Conservation (phyloP, 2,797 vertebrate genomes). For the Channa striata region DNA sequence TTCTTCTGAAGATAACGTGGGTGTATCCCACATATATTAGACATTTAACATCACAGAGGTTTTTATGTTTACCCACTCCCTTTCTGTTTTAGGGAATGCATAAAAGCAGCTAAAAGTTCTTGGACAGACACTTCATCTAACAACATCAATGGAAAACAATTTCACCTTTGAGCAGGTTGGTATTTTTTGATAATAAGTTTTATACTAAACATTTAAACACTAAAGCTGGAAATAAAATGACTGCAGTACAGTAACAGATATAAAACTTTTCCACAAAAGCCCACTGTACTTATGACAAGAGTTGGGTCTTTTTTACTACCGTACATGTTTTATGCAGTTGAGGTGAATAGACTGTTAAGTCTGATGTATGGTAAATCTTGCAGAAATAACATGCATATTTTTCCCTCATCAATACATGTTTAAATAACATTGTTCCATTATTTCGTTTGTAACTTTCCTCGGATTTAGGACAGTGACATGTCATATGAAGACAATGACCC, state of each 20-base stretch:
- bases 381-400: too few relatives aligned
- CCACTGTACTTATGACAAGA: too few relatives aligned
- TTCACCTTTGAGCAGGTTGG: slow-evolving; percentile 77
- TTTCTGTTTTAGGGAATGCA: slow-evolving; percentile 65
- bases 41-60: too few relatives aligned
- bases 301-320: too few relatives aligned
- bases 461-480: slow-evolving; percentile 78
- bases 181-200: slow-evolving; percentile 1
- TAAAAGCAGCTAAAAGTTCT: slow-evolving; percentile 58
- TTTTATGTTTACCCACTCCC: not conserved
- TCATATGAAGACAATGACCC: slow-evolving; percentile 80
- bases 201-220: not conserved
- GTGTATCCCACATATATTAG: too few relatives aligned
- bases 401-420: not conserved
- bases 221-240: not conserved
- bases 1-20: too few relatives aligned
- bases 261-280: too few relatives aligned
- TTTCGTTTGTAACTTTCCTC: slow-evolving; percentile 28
- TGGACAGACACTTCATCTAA: slow-evolving; percentile 41
- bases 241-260: too few relatives aligned
- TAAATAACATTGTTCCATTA: not conserved
- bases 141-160: slow-evolving; percentile 75
- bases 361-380: too few relatives aligned
- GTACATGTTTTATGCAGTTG: too few relatives aligned
- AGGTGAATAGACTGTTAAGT: too few relatives aligned